Percentiles rank a stretch among this genome's conserved stretches.
These are phyloP conservation scores for Euzophera pinguis DNA, from an alignment of 2,888 invertebrate species.

Conservation along the genomic window DNA sequence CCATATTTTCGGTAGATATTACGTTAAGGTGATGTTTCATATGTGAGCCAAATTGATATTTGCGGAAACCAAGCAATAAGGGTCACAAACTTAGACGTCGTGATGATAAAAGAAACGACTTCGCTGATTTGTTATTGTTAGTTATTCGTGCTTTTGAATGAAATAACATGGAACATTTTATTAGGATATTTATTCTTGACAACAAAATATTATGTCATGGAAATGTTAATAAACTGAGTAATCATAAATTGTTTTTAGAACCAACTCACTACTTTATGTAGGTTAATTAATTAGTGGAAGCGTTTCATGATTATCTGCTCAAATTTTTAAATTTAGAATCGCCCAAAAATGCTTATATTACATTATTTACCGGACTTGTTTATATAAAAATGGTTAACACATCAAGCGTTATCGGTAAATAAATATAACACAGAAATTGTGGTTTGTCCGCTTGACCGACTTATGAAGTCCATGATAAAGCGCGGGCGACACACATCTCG, in stretches of 20 bases:
- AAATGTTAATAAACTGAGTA: too few relatives aligned
- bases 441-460: conserved; percentile 34
- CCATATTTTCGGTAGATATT: conserved; percentile 39
- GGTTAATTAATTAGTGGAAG: too few relatives aligned
- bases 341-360: too few relatives aligned
- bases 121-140: conserved; percentile 1
- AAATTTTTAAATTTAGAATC: too few relatives aligned
- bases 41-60: conserved; percentile 47
- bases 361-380: too few relatives aligned
- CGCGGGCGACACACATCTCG: conserved; percentile 41
- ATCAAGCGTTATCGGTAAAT: background rate
- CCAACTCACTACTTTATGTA: too few relatives aligned
- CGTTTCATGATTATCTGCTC: too few relatives aligned
- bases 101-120: conserved; percentile 2
- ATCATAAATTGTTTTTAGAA: too few relatives aligned
- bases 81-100: conserved; percentile 9
- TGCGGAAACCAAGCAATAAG: conserved; percentile 16
- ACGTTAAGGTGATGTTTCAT: conserved; percentile 33
- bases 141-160: too few relatives aligned
- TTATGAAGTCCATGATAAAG: conserved; percentile 43
- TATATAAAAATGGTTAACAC: background rate
- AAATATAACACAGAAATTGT: conserved; percentile 16
- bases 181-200: too few relatives aligned
- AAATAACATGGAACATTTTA: too few relatives aligned
- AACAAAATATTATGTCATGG: too few relatives aligned